Evolutionary conservation across 1,140 invertebrate genomes (phyloP).

Genomic region (Drosophila serrata): DNA sequence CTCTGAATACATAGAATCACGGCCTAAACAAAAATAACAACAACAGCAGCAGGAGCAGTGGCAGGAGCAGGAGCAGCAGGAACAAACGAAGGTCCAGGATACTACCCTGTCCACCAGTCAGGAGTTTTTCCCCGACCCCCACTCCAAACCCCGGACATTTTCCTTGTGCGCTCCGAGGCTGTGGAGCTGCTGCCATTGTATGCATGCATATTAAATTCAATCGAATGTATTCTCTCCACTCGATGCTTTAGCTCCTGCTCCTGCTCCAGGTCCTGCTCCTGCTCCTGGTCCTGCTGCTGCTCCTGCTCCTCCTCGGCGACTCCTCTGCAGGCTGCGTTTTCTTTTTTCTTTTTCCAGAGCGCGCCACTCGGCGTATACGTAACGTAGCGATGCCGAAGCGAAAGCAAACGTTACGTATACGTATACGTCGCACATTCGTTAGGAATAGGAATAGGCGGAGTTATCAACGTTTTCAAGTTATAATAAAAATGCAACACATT

Average conservation of each 20-base stretch:
- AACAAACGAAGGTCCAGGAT: slow-evolving; percentile 4
- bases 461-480: slow-evolving; percentile 85
- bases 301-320: slow-evolving; percentile 4
- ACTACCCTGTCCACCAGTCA: not conserved
- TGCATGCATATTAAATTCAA: slow-evolving; percentile 85
- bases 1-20: slow-evolving; percentile 49
- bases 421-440: slow-evolving; percentile 76
- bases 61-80: slow-evolving; percentile 3
- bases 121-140: slow-evolving; percentile 29
- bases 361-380: slow-evolving; percentile 48
- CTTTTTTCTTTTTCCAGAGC: slow-evolving; percentile 23
- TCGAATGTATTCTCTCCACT: slow-evolving; percentile 83
- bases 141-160: slow-evolving; percentile 1
- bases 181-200: slow-evolving; percentile 68
- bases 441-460: slow-evolving; percentile 80
- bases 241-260: slow-evolving; percentile 36
- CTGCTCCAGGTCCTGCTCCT: not conserved
- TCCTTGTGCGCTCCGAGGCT: slow-evolving; percentile 36
- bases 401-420: slow-evolving; percentile 64
- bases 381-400: slow-evolving; percentile 43
- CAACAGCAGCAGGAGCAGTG: slow-evolving; percentile 20
- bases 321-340: slow-evolving; percentile 27
- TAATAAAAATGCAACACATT: slow-evolving; percentile 85
- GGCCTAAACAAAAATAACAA: slow-evolving; percentile 73
- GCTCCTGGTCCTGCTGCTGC: not conserved